These are phyloP conservation scores for Nephila pilipes DNA, from an alignment of 1,140 invertebrate genomes.

Conservation along the genomic window DNA sequence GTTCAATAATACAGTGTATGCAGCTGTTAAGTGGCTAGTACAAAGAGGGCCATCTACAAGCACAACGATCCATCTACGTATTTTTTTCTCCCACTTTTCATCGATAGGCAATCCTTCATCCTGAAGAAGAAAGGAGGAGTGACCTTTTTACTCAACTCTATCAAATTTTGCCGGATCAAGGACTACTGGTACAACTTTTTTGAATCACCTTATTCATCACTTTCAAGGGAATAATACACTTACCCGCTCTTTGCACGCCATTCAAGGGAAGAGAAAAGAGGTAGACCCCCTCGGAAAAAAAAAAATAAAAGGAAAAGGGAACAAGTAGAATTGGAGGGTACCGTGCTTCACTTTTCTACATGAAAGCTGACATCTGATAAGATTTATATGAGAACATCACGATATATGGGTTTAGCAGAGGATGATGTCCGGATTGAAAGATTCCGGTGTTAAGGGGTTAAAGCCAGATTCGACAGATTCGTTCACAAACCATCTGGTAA, in stretches of 20 bases:
- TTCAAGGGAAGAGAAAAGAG: slow-evolving; percentile 8
- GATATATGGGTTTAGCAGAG: neutral
- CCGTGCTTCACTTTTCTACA: slow-evolving; percentile 13
- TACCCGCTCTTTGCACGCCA: slow-evolving; percentile 8
- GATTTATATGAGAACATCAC: slow-evolving; percentile 62
- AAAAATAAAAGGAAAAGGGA: neutral
- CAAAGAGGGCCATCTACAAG: neutral
- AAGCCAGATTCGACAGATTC: neutral
- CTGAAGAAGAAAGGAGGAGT: slow-evolving; percentile 6
- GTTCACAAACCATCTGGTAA: neutral
- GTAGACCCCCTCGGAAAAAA: slow-evolving; percentile 8
- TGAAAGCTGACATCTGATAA: slow-evolving; percentile 62
- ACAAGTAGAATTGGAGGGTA: neutral
- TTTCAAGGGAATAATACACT: slow-evolving; percentile 59
- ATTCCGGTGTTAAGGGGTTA: neutral
- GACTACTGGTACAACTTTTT: slow-evolving; percentile 57
- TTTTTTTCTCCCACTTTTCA: neutral
- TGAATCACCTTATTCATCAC: slow-evolving; percentile 70
- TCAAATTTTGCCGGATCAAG: slow-evolving; percentile 74
- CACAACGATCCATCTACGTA: neutral
- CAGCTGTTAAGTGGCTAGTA: slow-evolving; percentile 32
- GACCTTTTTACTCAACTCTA: slow-evolving; percentile 61
- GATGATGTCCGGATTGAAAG: slow-evolving; percentile 32
- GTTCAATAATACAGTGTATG: neutral
- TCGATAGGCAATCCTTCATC: slow-evolving; percentile 65